Evolutionary conservation across 2,888 invertebrate genomes (phyloP), one percentile per base, ranked within the genome.

Genomic region (Polia nebulosa): DNA sequence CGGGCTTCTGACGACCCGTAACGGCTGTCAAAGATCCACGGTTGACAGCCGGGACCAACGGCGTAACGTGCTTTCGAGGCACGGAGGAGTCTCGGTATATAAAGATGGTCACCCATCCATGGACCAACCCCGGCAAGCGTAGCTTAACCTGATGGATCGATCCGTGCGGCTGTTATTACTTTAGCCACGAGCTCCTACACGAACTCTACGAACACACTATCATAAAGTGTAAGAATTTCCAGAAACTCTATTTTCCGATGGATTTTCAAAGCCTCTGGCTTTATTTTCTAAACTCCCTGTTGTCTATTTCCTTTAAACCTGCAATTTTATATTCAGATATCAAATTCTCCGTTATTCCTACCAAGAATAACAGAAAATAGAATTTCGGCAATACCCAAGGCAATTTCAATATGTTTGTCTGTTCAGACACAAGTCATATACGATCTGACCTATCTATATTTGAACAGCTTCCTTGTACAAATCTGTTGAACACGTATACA

Each of bases 391-490:
- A 69, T 64, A 59, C 47, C 22, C 45, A 49, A 65, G 39, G 36
- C 60, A 63, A 39, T 49, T 61, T n/a, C 49, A 73, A 77, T 58
- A 57, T 80, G 58, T 68, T 72, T 72, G 62, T 61, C 59, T 62
- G 56, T 60, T 62, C 34, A 66, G 47, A 64, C 52, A 55, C 41
- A 70, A 49, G 49, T 64, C n/a, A 69, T 67, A 71, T 68, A 60
- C 44, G 47, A 58, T 62, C 45, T 68, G 66, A 67, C 68, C 71
- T 72, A 82, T 82, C 76, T 80, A 72, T 82, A 71, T 81, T 82
- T 80, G 83, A 73, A 71, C 77, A 82, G 73, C 41, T 69, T 81
- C 58, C 68, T 76, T 72, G 51, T 64, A 71, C 80, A 81, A 82
- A 82, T 76, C 72, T 79, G 41, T 52, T 67, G 61, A 64, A 47